Percentiles rank a stretch among this genome's conserved stretches.
phyloP scores from a whole-genome alignment of 2,113 vertebrate species.

The Todiramphus saurophagus region DNA sequence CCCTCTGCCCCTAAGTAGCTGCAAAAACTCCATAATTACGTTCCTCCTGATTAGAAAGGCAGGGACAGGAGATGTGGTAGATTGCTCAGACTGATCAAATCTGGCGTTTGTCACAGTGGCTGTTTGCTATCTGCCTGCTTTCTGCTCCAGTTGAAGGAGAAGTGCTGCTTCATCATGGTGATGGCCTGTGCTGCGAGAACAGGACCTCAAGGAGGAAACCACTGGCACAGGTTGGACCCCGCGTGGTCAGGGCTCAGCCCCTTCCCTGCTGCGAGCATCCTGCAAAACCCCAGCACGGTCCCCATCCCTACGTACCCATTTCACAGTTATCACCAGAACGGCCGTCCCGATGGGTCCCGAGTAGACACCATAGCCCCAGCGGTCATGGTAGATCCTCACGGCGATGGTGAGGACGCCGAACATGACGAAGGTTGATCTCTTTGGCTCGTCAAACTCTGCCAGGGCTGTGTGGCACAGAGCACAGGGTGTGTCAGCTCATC shows the following conservation, averaged over 20 bases:
- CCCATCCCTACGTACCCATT: conserved; percentile 82
- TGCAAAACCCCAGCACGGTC: accelerated
- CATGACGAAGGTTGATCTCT: conserved; percentile 89
- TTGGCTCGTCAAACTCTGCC: conserved; percentile 94
- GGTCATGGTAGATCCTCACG: conserved; percentile 91
- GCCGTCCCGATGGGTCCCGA: conserved; percentile 93
- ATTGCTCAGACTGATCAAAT: neutral
- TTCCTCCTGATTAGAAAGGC: neutral
- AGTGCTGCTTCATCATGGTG: neutral
- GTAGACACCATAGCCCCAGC: conserved; percentile 92
- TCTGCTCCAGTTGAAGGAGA: neutral
- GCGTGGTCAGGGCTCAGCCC: neutral
- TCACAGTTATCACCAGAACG: conserved; percentile 87
- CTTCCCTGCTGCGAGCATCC: accelerated
- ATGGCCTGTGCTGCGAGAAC: neutral
- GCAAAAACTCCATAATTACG: neutral
- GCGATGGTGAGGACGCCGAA: conserved; percentile 90
- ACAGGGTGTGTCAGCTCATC: neutral
- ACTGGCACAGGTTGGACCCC: accelerated
- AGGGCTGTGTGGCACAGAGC: conserved; percentile 74
- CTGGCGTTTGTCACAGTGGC: neutral
- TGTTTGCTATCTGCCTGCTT: neutral
- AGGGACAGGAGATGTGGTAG: neutral
- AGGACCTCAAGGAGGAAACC: neutral
- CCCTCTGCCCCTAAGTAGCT: neutral